Base-by-base conservation (phyloP, 2,888 invertebrate genomes). In the Idaea biselata region DNA sequence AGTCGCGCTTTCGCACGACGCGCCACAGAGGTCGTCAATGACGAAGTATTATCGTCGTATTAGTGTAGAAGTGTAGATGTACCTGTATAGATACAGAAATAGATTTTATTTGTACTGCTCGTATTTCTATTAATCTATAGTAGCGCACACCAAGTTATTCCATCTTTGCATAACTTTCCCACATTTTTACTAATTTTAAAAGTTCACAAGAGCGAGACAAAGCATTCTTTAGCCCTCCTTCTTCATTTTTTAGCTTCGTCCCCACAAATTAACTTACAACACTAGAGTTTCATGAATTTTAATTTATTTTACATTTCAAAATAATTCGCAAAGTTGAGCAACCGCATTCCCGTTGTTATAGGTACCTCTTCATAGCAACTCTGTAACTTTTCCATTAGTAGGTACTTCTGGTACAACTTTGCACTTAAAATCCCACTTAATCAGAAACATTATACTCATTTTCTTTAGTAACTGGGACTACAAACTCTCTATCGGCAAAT, bases 341-440 rank as follows among this genome's bases (percentile, higher is more conserved):
- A 76, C 73, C 72, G 76, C 76, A 76, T 79, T 84, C 79, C 74
- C 74, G 79, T 75, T 74, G 74, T 75, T 74, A 76, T 74, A 77
- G 11, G 44, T 44, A 44, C 11, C 11, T 74, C 78, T 81, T 74
- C 73, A 75, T 73, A 66, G 67, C 77, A 75, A 79, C 72, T 61
- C 68, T 66, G 67, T 65, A 85, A 87, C 87, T 87, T 87, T 85
- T 80, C 86, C 86, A 87, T 87, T 85, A 84, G 78, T 73, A 80
- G 84, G 78, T 74, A 80, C 84, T 78, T 79, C 73, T 71, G 75
- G 70, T 70, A 71, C 73, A 85, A 87, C 86, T 88, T 87, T 69
- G 71, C 76, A 84, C 87, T 86, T 85, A 80, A 84, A 84, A 82
- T 81, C 83, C 72, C 74, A 79, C 82, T 85, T 85, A 83, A 85